Conservation (phyloP, 2,888 invertebrate species). For the Coremacera marginata region DNA sequence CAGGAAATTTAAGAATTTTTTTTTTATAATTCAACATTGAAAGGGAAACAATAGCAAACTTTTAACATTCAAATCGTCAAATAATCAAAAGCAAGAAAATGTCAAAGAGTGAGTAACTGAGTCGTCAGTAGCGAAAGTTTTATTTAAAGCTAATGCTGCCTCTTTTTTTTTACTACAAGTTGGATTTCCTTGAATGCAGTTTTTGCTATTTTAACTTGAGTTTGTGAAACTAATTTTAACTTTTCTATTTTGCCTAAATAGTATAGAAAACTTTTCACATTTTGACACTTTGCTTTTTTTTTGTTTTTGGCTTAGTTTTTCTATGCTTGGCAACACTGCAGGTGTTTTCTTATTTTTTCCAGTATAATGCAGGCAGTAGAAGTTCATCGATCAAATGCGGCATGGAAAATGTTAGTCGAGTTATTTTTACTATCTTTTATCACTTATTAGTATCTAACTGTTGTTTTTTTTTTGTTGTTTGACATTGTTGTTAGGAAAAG, state of each 20-base stretch:
- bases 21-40: no score
- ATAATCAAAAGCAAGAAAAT: slow-evolving; percentile 22
- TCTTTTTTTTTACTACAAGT: background rate
- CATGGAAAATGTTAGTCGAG: slow-evolving; percentile 1
- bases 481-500: background rate
- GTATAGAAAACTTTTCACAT: background rate
- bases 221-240: background rate
- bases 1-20: no score
- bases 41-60: background rate
- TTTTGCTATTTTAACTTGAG: background rate
- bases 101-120: slow-evolving; percentile 28
- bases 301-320: background rate
- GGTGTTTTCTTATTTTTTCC: background rate
- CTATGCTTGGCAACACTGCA: slow-evolving; percentile 3
- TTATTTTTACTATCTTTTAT: background rate
- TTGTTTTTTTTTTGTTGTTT: background rate
- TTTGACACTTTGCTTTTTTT: background rate
- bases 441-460: slow-evolving; percentile 6
- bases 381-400: slow-evolving; percentile 19
- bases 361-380: background rate
- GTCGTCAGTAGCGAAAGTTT: background rate
- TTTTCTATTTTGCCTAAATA: slow-evolving; percentile 1
- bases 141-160: background rate
- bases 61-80: slow-evolving; percentile 16
- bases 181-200: background rate